phyloP scores from a whole-genome alignment of 2,113 vertebrate species.

The Apodemus speciosus region DNA sequence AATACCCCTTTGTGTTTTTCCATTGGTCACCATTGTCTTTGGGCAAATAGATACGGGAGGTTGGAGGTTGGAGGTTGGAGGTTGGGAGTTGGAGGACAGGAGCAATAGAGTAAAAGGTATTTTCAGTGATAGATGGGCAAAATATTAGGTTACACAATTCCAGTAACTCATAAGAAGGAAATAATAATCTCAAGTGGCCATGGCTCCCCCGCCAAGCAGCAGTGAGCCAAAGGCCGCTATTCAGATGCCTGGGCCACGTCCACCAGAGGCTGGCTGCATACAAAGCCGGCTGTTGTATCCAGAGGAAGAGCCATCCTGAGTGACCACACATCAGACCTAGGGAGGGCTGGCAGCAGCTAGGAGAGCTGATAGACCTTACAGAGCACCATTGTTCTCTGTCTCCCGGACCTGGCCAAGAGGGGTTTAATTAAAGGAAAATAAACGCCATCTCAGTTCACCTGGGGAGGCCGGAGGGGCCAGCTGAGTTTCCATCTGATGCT shows the following conservation, averaged over 20 bases:
- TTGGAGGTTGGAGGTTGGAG: neutral
- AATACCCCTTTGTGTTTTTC: neutral
- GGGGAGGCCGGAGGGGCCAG: neutral
- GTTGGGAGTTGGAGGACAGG: neutral
- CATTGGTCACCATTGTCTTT: neutral
- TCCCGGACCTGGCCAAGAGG: conserved; percentile 51
- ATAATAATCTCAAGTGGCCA: neutral
- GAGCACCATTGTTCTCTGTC: conserved; percentile 62
- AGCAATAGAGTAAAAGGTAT: neutral
- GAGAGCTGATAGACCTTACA: neutral
- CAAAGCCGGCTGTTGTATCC: neutral
- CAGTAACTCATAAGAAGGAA: neutral
- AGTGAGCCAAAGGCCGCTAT: neutral
- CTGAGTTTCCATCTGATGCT: neutral
- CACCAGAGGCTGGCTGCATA: neutral
- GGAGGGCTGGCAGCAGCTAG: neutral
- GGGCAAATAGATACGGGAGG: neutral
- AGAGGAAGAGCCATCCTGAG: neutral
- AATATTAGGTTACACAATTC: neutral
- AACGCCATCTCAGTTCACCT: conserved; percentile 46
- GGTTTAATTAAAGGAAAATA: conserved; percentile 75
- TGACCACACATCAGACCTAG: neutral
- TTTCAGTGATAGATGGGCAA: neutral
- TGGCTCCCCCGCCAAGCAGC: neutral
- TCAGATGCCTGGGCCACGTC: neutral